These are phyloP conservation scores for Galbula dea DNA, from an alignment of 2,113 vertebrate genomes.

Conservation along the genomic window DNA sequence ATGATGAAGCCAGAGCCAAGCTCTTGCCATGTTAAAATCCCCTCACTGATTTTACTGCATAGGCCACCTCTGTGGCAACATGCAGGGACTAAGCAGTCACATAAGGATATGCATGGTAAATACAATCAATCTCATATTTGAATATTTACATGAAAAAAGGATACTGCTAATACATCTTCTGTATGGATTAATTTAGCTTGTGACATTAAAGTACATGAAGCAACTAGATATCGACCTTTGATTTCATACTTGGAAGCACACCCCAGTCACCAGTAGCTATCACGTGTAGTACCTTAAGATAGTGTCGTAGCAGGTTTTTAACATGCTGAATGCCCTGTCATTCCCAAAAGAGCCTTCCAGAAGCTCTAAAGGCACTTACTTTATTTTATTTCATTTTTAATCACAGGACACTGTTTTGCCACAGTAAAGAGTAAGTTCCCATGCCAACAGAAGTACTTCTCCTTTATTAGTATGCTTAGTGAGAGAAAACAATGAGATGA, in stretches of 20 bases:
- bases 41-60: neutral
- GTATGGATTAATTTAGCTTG: neutral
- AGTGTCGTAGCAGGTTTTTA: neutral
- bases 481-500: neutral
- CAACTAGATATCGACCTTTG: neutral
- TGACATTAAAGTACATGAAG: neutral
- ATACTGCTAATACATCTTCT: neutral
- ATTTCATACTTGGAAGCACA: neutral
- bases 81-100: neutral
- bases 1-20: neutral
- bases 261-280: neutral
- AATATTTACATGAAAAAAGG: neutral
- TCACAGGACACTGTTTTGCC: neutral
- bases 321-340: neutral
- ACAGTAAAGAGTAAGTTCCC: neutral
- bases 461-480: neutral
- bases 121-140: neutral
- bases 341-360: neutral
- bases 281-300: neutral
- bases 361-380: neutral
- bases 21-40: neutral
- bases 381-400: neutral
- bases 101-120: neutral
- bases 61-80: neutral
- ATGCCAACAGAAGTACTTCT: neutral